Percentiles rank a stretch among this genome's conserved stretches.
Conservation (phyloP, 2,113 vertebrate genomes). For the Isurus oxyrinchus region DNA sequence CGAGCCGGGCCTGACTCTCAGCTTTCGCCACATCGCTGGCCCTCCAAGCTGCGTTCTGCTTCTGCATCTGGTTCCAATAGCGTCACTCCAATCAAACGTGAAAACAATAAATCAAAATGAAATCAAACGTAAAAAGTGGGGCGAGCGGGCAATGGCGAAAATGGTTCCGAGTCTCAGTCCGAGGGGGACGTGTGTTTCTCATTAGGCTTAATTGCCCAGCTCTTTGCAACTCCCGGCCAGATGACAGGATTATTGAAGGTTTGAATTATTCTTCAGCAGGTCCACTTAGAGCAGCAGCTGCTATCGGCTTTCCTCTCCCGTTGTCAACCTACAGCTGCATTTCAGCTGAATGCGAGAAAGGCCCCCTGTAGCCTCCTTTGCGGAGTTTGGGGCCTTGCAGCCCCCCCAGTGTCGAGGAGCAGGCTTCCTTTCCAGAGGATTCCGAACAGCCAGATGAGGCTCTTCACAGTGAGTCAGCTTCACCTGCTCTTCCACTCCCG, state of each 20-base stretch:
- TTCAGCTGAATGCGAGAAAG: neutral
- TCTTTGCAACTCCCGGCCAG: slow-evolving; percentile 2
- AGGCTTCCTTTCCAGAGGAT: too few relatives aligned
- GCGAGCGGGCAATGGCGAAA: neutral
- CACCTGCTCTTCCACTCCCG: too few relatives aligned
- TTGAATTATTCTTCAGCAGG: neutral
- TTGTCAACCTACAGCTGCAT: neutral
- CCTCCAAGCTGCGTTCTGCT: neutral
- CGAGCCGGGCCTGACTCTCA: neutral
- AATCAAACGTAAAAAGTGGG: neutral
- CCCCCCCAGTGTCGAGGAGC: too few relatives aligned
- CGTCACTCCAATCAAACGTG: neutral
- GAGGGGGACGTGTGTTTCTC: neutral
- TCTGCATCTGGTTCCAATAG: neutral
- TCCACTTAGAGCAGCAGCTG: neutral
- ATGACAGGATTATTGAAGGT: neutral
- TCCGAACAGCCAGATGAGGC: too few relatives aligned
- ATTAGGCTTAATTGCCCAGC: neutral
- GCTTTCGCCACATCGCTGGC: too few relatives aligned
- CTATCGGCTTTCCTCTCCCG: neutral
- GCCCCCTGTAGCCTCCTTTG: neutral
- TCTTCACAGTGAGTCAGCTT: too few relatives aligned
- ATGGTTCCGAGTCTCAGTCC: neutral
- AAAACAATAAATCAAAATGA: neutral
- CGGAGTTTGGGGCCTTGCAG: too few relatives aligned